Evolutionary conservation across 2,113 vertebrate species (phyloP).

Genomic region (Sturnus vulgaris): DNA sequence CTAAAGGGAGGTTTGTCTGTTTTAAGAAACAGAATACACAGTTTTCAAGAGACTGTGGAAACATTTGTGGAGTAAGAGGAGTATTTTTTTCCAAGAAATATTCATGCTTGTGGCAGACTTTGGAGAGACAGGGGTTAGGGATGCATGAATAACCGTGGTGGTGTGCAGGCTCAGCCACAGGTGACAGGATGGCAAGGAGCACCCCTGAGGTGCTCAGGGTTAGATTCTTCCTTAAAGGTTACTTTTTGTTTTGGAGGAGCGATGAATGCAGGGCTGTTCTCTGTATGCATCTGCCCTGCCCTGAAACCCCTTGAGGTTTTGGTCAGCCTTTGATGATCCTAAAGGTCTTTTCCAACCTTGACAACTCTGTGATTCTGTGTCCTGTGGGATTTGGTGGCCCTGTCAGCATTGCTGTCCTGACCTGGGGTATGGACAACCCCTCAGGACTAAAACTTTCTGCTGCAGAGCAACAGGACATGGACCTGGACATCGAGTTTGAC

Average conservation of each 20-base stretch:
- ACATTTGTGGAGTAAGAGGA: background rate
- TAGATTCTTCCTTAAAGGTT: background rate
- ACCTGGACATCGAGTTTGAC: conserved; percentile 94
- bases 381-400: background rate
- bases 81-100: background rate
- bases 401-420: background rate
- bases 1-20: background rate
- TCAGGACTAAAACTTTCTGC: background rate
- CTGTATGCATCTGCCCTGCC: background rate
- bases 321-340: background rate
- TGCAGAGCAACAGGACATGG: conserved; percentile 89
- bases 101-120: background rate
- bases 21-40: background rate
- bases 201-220: background rate
- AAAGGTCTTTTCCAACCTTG: background rate
- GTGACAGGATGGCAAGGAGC: too few relatives aligned
- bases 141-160: background rate
- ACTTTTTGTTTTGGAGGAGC: background rate
- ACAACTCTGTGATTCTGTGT: too few relatives aligned
- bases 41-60: background rate
- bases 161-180: background rate
- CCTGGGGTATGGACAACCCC: background rate
- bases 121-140: background rate
- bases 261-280: background rate
- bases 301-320: background rate